These are phyloP conservation scores for Thysanoteuthis rhombus DNA, from an alignment of 2,888 invertebrate species.

Conservation along the genomic window DNA sequence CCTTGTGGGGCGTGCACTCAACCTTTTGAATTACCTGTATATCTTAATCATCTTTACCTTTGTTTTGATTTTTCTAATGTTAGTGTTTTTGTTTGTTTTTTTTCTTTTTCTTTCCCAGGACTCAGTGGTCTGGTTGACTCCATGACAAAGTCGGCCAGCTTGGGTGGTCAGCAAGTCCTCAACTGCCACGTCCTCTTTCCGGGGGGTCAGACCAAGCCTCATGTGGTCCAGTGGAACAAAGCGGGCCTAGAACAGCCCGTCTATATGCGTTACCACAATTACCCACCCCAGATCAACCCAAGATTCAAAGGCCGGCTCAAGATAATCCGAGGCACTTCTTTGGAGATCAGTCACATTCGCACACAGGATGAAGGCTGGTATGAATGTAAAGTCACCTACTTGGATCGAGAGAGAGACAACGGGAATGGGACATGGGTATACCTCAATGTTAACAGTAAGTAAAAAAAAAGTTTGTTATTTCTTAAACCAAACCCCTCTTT, in stretches of 20 bases:
- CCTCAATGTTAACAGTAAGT: slow-evolving; percentile 91
- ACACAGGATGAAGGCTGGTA: slow-evolving; percentile 97
- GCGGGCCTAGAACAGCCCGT: slow-evolving; percentile 97
- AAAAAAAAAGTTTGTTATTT: neutral
- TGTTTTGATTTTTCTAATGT: too few relatives aligned
- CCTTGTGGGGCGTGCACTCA: too few relatives aligned
- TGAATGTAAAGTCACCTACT: slow-evolving; percentile 92
- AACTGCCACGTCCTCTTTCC: slow-evolving; percentile 94
- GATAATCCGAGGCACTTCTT: slow-evolving; percentile 69
- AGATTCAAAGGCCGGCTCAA: slow-evolving; percentile 45
- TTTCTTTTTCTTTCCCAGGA: neutral
- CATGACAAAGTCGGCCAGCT: slow-evolving; percentile 85
- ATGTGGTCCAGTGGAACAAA: slow-evolving; percentile 99
- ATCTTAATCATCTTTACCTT: too few relatives aligned
- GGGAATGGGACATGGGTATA: slow-evolving; percentile 98
- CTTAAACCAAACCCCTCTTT: too few relatives aligned
- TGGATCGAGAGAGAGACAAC: slow-evolving; percentile 89
- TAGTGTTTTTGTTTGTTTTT: too few relatives aligned
- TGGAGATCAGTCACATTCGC: slow-evolving; percentile 92
- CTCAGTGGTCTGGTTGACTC: slow-evolving; percentile 29
- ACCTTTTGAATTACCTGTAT: too few relatives aligned
- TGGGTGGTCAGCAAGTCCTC: slow-evolving; percentile 96
- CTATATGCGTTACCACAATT: slow-evolving; percentile 98
- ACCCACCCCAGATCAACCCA: slow-evolving; percentile 94
- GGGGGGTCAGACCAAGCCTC: slow-evolving; percentile 94